Evolutionary conservation across 2,797 vertebrate genomes (phyloP), one percentile per base, ranked within the genome.

Genomic region (Mycteria americana): DNA sequence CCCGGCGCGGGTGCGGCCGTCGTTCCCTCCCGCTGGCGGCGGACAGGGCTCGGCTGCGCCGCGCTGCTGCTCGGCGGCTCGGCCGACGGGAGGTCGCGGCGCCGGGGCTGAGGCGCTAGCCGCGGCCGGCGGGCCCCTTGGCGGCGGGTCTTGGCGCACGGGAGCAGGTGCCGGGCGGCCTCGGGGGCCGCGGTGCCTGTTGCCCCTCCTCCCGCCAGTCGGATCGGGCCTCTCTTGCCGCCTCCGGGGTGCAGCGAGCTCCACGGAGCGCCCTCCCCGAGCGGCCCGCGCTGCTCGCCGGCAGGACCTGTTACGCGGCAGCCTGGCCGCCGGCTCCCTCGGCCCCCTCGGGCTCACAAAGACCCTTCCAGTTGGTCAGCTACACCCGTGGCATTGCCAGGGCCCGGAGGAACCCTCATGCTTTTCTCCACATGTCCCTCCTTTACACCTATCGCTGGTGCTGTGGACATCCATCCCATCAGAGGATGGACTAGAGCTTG

Each of bases 301-400:
- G 54, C 76, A 8, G 77, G 74, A 93, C 91, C 85, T 89, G 93
- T 87, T 93, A 35, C 3, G 25, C 73, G 75, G 72, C 51, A 18
- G 59, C 22, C 28, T 6, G 30, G 39, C 46, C 3, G 76, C 73
- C 67, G 45, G 33, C 53, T 24, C 14, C 28, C 41, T 33, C 59
- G 59, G 43, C 48, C 12, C 31, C 31, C 28, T 13, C 59, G 41
- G 24, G 46, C 68, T 76, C 37, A 0, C 3, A 6, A 6, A 25
- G 65, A 30, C 41, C 0, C 12, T 31, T n/a, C 3, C 30, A 0
- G 37, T 4, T 21, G 41, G 37, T 74, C 76, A 17, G 48, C 54
- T 51, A 1, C 45, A 21, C 50, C 63, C 45, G 77, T 54, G 33
- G 86, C 62, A 0, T 28, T 45, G 56, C 50, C 39, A 3, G 63